These are phyloP conservation scores for Bungarus multicinctus DNA, from an alignment of 2,113 vertebrate species.

Conservation along the genomic window DNA sequence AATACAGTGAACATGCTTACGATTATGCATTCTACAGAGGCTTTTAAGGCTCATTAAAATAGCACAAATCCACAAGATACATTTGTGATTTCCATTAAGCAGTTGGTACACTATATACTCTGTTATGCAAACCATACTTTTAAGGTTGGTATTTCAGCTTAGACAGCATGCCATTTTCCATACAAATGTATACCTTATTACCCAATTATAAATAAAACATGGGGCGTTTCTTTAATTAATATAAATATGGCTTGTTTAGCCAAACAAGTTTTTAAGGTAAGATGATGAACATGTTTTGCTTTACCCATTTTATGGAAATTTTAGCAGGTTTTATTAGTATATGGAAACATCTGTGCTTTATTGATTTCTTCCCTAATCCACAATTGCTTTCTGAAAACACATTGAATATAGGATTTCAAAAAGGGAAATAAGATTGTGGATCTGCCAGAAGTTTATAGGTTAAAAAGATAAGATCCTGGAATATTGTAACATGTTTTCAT, in stretches of 20 bases:
- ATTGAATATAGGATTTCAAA: slow-evolving; percentile 20
- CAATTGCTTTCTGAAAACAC: slow-evolving; percentile 26
- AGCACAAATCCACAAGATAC: not conserved
- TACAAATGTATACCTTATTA: not conserved
- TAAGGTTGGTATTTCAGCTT: not conserved
- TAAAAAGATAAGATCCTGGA: not conserved
- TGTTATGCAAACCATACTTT: slow-evolving; percentile 2
- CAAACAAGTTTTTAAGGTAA: slow-evolving; percentile 30
- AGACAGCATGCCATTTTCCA: slow-evolving; percentile 26
- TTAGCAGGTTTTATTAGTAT: slow-evolving; percentile 26
- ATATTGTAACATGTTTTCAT: too few relatives aligned
- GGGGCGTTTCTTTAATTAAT: slow-evolving; percentile 51
- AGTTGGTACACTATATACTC: not conserved
- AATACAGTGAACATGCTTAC: not conserved
- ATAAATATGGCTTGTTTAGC: slow-evolving; percentile 25
- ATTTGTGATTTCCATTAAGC: not conserved
- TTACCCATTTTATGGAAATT: not conserved
- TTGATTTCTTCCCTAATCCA: slow-evolving; percentile 24
- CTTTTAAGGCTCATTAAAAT: not conserved
- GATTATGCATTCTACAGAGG: not conserved
- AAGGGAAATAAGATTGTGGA: slow-evolving; percentile 16
- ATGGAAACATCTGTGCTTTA: not conserved
- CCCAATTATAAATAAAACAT: slow-evolving; percentile 33
- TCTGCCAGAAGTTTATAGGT: slow-evolving; percentile 6
- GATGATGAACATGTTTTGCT: not conserved